A percentile compares a stretch with the other conserved stretches of the same genome.
Evolutionary conservation across 2,797 vertebrate genomes (phyloP).

Genomic region (Streptopelia turtur): DNA sequence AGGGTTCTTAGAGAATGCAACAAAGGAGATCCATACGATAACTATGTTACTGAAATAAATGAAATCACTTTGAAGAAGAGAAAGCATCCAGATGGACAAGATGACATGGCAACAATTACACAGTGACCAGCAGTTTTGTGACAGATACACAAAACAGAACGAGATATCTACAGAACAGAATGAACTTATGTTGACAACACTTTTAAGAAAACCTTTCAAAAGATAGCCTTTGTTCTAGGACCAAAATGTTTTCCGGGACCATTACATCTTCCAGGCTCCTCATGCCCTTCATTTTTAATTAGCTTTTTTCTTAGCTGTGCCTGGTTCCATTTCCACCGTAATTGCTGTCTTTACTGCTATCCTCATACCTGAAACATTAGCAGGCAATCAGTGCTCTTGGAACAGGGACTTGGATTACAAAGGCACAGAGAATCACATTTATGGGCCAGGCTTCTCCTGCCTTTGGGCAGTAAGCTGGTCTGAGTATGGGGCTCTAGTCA

Average conservation of each 20-base stretch:
- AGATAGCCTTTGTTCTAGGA: neutral
- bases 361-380: neutral
- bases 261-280: neutral
- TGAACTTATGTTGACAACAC: neutral
- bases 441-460: neutral
- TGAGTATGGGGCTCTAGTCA: neutral
- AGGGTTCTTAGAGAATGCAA: neutral
- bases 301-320: neutral
- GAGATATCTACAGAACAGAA: neutral
- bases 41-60: neutral
- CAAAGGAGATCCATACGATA: neutral
- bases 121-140: neutral
- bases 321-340: neutral
- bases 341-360: neutral
- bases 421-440: neutral
- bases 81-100: neutral
- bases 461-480: neutral
- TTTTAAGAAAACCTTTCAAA: conserved; percentile 37
- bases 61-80: neutral
- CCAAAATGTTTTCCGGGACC: neutral
- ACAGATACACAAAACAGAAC: neutral
- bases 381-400: neutral
- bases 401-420: neutral
- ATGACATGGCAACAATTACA: neutral
- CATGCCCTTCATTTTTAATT: conserved; percentile 53